Conservation (phyloP, 2,797 vertebrate genomes). For the Apogon talboti region DNA sequence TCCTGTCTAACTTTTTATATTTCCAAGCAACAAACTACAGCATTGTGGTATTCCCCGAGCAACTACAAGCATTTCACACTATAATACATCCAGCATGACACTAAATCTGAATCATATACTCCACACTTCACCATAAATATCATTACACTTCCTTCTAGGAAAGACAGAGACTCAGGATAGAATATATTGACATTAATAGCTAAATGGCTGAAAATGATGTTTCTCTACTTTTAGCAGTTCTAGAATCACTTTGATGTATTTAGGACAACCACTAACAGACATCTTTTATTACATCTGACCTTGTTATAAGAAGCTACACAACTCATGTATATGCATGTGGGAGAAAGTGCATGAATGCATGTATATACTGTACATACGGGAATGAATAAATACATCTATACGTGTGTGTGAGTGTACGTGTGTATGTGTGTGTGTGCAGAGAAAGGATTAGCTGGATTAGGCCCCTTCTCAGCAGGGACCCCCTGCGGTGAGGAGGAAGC, state of each 20-base stretch:
- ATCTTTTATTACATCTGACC: slow-evolving; percentile 3
- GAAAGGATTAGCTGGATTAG: slow-evolving; percentile 98
- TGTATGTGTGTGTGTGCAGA: slow-evolving; percentile 68
- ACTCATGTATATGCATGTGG: slow-evolving; percentile 19
- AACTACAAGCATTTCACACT: slow-evolving; percentile 56
- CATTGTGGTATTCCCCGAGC: slow-evolving; percentile 53
- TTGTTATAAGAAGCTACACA: slow-evolving; percentile 10
- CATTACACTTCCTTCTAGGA: not conserved
- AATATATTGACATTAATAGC: not conserved
- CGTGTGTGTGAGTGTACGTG: slow-evolving; percentile 21
- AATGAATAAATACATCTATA: slow-evolving; percentile 32
- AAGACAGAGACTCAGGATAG: not conserved
- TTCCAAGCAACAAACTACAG: slow-evolving; percentile 58
- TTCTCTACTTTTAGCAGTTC: slow-evolving; percentile 2
- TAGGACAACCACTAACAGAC: slow-evolving; percentile 8
- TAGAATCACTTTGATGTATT: slow-evolving; percentile 30
- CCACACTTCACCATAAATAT: not conserved
- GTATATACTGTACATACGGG: slow-evolving; percentile 35
- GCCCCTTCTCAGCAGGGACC: slow-evolving; percentile 89
- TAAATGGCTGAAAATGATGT: not conserved
- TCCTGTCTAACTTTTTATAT: slow-evolving; percentile 53
- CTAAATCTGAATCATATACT: slow-evolving; percentile 7
- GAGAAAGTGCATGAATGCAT: not conserved
- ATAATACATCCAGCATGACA: slow-evolving; percentile 23
- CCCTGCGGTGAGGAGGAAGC: slow-evolving; percentile 91